Evolutionary conservation across 2,113 vertebrate species (phyloP).

Genomic region (Etheostoma spectabile): DNA sequence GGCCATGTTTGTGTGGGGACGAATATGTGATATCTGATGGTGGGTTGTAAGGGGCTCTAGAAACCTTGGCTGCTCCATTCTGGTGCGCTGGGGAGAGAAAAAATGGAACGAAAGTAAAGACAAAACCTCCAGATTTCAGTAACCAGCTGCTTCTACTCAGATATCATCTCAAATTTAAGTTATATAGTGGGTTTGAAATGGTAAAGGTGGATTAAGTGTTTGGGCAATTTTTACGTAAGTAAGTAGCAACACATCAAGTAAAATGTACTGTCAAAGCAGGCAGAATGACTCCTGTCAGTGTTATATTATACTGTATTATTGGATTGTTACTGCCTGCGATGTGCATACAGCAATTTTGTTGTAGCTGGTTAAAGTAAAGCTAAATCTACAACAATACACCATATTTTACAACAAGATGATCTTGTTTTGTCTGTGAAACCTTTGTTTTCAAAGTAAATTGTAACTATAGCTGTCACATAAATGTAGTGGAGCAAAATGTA

Average conservation of each 20-base stretch:
- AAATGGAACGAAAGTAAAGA: not conserved
- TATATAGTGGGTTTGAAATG: not conserved
- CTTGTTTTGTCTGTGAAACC: not conserved
- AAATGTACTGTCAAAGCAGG: not conserved
- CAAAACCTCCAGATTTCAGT: not conserved
- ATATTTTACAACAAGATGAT: not conserved
- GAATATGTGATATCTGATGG: constrained; percentile 75
- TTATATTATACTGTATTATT: not conserved
- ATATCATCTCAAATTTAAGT: not conserved
- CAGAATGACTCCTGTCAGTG: not conserved
- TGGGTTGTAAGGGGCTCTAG: constrained; percentile 24
- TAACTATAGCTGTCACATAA: not conserved
- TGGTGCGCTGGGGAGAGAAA: constrained; percentile 77
- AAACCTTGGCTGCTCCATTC: constrained; percentile 87
- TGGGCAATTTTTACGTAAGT: not conserved
- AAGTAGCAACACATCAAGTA: not conserved
- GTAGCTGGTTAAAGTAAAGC: not conserved
- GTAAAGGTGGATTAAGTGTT: not conserved
- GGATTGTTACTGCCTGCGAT: not conserved
- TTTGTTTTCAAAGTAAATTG: not conserved
- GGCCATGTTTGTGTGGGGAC: constrained; percentile 71
- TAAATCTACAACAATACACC: not conserved
- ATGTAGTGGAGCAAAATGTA: not conserved
- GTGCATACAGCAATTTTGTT: not conserved
- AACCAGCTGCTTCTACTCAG: not conserved